A percentile compares a stretch with the other conserved stretches of the same genome.
Evolutionary conservation across 2,797 vertebrate genomes (phyloP).

Genomic region (Acrocephalus scirpaceus): DNA sequence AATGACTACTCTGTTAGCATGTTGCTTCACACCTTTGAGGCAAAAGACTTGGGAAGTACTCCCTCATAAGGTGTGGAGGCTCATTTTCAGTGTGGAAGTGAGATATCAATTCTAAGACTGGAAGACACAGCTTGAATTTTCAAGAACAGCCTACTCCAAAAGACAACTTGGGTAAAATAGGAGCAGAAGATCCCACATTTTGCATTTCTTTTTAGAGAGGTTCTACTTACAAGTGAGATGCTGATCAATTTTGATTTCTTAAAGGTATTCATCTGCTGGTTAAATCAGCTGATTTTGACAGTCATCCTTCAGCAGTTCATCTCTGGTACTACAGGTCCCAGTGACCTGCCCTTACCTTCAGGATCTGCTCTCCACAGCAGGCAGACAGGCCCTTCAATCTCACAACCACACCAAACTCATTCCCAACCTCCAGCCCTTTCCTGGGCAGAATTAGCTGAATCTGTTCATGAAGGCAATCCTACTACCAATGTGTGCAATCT

Average conservation of each 20-base stretch:
- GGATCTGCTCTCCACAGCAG: background rate
- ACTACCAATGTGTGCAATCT: background rate
- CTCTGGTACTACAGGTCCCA: background rate
- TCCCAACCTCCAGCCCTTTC: background rate
- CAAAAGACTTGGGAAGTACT: background rate
- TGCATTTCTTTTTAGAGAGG: background rate
- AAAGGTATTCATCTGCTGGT: background rate
- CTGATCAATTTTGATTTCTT: background rate
- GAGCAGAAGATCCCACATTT: background rate
- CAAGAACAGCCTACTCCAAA: background rate
- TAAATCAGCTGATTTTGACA: background rate
- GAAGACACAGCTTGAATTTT: background rate
- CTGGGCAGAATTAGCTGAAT: background rate
- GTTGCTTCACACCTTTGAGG: background rate
- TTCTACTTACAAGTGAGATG: background rate
- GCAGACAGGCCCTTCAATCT: background rate
- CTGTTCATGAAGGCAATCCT: background rate
- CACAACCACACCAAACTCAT: rapidly evolving
- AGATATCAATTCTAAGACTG: background rate
- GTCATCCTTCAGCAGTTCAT: background rate
- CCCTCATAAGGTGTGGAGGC: background rate
- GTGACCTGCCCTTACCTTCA: background rate
- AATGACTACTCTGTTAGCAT: background rate
- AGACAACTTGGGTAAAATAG: background rate
- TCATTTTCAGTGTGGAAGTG: background rate